A percentile compares a stretch with the other conserved stretches of the same genome.
These are phyloP conservation scores for Cyanoderma ruficeps DNA, from an alignment of 2,113 vertebrate species.

Conservation along the genomic window DNA sequence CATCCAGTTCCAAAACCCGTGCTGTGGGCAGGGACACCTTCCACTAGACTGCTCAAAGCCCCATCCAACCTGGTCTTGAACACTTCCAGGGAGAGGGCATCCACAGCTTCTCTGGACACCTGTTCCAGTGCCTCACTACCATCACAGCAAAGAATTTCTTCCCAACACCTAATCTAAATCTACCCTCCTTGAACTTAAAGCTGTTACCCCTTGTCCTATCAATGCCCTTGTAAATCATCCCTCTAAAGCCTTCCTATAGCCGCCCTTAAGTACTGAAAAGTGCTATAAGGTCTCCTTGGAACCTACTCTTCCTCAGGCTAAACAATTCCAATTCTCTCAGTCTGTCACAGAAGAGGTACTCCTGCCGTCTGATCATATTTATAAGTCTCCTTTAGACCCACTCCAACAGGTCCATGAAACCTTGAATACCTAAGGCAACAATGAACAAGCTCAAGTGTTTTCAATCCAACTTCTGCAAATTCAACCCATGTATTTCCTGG, in stretches of 20 bases:
- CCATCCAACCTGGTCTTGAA: not conserved
- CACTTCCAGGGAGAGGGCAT: not conserved
- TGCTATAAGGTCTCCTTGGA: not conserved
- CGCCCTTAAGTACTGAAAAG: not conserved
- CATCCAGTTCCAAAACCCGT: not conserved
- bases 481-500: not conserved
- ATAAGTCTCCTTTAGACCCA: not conserved
- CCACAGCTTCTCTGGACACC: not conserved
- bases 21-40: not conserved
- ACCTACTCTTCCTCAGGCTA: not conserved
- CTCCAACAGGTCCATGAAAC: not conserved
- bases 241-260: not conserved
- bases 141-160: not conserved
- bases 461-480: not conserved
- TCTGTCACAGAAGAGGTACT: not conserved
- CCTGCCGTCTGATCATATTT: not conserved
- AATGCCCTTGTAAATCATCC: not conserved
- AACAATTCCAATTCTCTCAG: not conserved
- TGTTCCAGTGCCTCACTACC: not conserved
- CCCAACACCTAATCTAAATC: not conserved
- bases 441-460: not conserved
- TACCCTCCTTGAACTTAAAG: not conserved
- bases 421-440: not conserved
- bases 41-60: not conserved
- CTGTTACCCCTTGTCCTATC: not conserved